A percentile compares a stretch with the other conserved stretches of the same genome.
Conservation (phyloP, 1,140 invertebrate species). For the Ctenoplectra terminalis region DNA sequence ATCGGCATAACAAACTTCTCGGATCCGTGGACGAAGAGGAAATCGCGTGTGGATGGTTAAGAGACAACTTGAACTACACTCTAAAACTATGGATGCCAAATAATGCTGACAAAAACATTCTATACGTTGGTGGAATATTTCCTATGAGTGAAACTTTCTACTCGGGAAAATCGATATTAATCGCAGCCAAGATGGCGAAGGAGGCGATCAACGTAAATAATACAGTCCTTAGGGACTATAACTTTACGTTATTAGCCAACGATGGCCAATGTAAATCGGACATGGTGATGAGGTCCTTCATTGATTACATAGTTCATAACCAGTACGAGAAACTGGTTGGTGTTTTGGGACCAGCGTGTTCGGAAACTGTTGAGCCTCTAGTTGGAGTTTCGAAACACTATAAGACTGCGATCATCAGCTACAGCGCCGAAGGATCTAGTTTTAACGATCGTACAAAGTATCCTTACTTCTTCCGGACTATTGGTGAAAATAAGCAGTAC, state of each 20-base stretch:
- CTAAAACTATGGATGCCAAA: constrained; percentile 84
- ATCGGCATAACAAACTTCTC: constrained; percentile 75
- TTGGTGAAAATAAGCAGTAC: constrained; percentile 91
- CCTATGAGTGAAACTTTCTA: constrained; percentile 86
- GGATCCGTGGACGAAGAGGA: constrained; percentile 73
- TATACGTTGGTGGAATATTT: constrained; percentile 90
- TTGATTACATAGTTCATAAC: constrained; percentile 87
- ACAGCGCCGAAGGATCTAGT: constrained; percentile 90
- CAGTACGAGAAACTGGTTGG: constrained; percentile 86
- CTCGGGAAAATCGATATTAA: constrained; percentile 85
- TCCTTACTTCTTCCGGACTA: constrained; percentile 93
- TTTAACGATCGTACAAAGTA: constrained; percentile 88
- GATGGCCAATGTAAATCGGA: constrained; percentile 90
- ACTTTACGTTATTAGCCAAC: constrained; percentile 84
- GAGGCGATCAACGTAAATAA: constrained; percentile 86
- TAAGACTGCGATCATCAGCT: constrained; percentile 90
- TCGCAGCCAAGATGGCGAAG: constrained; percentile 87
- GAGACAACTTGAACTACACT: constrained; percentile 80
- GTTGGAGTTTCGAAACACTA: constrained; percentile 92
- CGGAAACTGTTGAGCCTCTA: constrained; percentile 92
- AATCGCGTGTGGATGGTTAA: constrained; percentile 89
- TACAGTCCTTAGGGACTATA: constrained; percentile 86
- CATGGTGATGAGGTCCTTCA: constrained; percentile 90
- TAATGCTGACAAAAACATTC: constrained; percentile 81
- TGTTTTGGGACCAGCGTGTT: constrained; percentile 92